Evolutionary conservation across 2,888 invertebrate genomes (phyloP).

Genomic region (Netelia inedita): DNA sequence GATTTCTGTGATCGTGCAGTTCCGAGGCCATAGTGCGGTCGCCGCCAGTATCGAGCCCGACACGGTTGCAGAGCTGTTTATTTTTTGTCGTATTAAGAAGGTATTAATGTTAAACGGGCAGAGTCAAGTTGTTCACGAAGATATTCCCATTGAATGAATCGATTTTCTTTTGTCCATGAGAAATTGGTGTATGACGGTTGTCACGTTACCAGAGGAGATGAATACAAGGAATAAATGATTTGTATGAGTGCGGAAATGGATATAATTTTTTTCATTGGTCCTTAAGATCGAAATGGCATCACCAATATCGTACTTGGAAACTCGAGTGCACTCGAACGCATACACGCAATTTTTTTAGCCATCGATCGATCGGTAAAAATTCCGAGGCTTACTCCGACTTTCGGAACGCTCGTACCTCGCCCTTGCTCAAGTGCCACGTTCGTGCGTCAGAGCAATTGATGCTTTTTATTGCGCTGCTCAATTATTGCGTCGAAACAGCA

Average conservation of each 20-base stretch:
- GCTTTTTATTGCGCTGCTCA: too few relatives aligned
- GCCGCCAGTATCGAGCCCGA: slow-evolving; percentile 18
- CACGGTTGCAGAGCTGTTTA: slow-evolving; percentile 12
- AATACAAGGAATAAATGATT: slow-evolving; percentile 60
- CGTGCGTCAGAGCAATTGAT: too few relatives aligned
- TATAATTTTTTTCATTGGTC: too few relatives aligned
- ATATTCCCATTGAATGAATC: slow-evolving; percentile 38
- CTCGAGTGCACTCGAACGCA: too few relatives aligned
- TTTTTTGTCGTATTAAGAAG: slow-evolving; percentile 27
- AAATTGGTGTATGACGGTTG: slow-evolving; percentile 35
- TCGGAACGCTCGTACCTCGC: too few relatives aligned
- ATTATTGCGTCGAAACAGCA: too few relatives aligned
- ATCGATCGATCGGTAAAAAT: too few relatives aligned
- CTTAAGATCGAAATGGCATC: too few relatives aligned
- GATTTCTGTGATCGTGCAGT: slow-evolving; percentile 42
- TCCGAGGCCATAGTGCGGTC: slow-evolving; percentile 35
- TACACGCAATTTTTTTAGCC: too few relatives aligned
- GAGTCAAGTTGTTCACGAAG: slow-evolving; percentile 23
- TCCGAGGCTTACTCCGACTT: too few relatives aligned
- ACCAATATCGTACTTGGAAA: too few relatives aligned
- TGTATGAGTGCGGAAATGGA: slow-evolving; percentile 62
- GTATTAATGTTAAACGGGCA: slow-evolving; percentile 5
- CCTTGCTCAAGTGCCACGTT: too few relatives aligned
- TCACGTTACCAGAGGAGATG: slow-evolving; percentile 44
- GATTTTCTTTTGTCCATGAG: slow-evolving; percentile 11